These are phyloP conservation scores for Gandaritis pyraliata DNA, from an alignment of 2,888 invertebrate genomes.

Conservation along the genomic window DNA sequence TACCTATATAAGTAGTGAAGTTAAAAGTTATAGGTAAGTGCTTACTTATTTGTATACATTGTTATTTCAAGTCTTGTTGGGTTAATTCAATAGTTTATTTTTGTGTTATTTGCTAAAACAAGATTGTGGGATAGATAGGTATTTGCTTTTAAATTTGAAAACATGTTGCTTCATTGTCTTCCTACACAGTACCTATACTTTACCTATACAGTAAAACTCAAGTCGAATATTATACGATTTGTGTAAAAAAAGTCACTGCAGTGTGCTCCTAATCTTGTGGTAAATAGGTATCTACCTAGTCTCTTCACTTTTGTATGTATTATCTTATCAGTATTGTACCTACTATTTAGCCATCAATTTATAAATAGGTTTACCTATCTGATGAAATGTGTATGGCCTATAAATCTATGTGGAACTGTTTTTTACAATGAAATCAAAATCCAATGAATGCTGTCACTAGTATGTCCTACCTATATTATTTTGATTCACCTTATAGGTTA, in stretches of 20 bases:
- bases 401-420: not conserved
- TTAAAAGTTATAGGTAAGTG: conserved; percentile 38
- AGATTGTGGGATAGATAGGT: conserved; percentile 16
- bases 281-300: not conserved
- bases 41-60: conserved; percentile 45
- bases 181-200: no score
- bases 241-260: not conserved
- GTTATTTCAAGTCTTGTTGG: conserved; percentile 74
- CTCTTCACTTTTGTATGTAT: conserved; percentile 51
- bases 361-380: conserved; percentile 12
- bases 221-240: no score
- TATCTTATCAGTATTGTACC: conserved; percentile 63
- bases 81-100: conserved; percentile 81
- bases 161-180: conserved; percentile 35
- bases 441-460: conserved; percentile 7
- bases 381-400: conserved; percentile 5
- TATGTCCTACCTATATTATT: conserved; percentile 2
- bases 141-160: conserved; percentile 36
- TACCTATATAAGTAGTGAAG: conserved; percentile 33
- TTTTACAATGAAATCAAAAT: conserved; percentile 13
- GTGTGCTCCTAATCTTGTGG: conserved; percentile 7
- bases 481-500: no score
- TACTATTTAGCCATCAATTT: conserved; percentile 40
- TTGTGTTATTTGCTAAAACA: conserved; percentile 64
- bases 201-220: no score